A percentile compares a stretch with the other conserved stretches of the same genome.
These are phyloP conservation scores for Papilio polytes DNA, from an alignment of 1,140 invertebrate species.

Conservation along the genomic window DNA sequence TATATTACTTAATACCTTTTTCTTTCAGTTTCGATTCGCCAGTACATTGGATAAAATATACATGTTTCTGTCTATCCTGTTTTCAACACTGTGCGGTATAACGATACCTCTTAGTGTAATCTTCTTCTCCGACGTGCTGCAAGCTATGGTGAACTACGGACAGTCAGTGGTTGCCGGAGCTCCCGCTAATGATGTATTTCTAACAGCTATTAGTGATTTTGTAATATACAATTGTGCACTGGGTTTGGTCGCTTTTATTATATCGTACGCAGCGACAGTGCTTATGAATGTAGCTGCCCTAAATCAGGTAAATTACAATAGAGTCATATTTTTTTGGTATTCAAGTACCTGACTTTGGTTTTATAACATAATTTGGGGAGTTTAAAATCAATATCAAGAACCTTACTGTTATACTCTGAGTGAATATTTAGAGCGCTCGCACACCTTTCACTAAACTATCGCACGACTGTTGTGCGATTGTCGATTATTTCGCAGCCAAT, in stretches of 20 bases:
- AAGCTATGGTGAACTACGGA: slow-evolving; percentile 67
- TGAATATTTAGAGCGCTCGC: neutral
- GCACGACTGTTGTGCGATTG: no score
- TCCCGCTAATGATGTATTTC: slow-evolving; percentile 55
- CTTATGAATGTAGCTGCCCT: slow-evolving; percentile 87
- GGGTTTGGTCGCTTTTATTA: slow-evolving; percentile 83
- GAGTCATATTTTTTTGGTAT: no score
- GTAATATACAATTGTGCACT: slow-evolving; percentile 84
- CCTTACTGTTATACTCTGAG: neutral
- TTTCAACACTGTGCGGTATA: slow-evolving; percentile 84
- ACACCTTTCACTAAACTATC: no score
- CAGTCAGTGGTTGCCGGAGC: slow-evolving; percentile 44
- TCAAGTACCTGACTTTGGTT: no score
- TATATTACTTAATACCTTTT: no score
- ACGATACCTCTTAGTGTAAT: slow-evolving; percentile 86
- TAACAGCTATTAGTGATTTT: slow-evolving; percentile 79
- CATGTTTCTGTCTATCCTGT: slow-evolving; percentile 84
- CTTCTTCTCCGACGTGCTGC: slow-evolving; percentile 87
- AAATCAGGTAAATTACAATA: slow-evolving; percentile 40
- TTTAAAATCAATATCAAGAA: neutral
- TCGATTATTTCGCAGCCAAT: no score
- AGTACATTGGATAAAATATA: slow-evolving; percentile 83
- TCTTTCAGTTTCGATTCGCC: slow-evolving; percentile 84
- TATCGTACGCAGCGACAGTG: slow-evolving; percentile 86
- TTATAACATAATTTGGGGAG: no score